Conservation (phyloP, 2,888 invertebrate genomes). For the Pseudolycoriella hygida region DNA sequence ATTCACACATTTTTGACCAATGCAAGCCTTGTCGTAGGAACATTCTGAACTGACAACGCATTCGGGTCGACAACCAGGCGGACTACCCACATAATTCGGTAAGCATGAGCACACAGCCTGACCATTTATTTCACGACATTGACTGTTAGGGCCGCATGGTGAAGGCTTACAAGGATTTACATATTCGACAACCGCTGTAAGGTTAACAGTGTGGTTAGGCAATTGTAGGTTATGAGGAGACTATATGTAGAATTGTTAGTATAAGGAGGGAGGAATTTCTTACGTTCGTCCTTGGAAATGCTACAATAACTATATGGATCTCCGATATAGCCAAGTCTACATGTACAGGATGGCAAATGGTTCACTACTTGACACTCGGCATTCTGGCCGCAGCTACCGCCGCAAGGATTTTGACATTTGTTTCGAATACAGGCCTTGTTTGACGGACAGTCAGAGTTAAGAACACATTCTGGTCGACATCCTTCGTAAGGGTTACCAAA, state of each 20-base stretch:
- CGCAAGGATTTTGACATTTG: conserved; percentile 66
- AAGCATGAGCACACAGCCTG: conserved; percentile 57
- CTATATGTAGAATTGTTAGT: neutral
- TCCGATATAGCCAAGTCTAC: conserved; percentile 39
- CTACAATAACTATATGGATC: conserved; percentile 57
- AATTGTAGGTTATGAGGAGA: too few species aligned
- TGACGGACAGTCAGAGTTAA: conserved; percentile 60
- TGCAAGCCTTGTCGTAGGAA: conserved; percentile 43
- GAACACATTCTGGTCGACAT: conserved; percentile 63
- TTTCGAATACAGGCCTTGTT: conserved; percentile 54
- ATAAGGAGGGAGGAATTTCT: conserved; percentile 13
- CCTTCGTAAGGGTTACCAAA: conserved; percentile 44
- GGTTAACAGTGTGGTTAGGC: too few species aligned
- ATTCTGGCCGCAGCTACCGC: conserved; percentile 53
- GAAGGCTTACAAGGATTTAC: conserved; percentile 54
- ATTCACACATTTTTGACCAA: conserved; percentile 49
- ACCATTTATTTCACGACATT: conserved; percentile 52
- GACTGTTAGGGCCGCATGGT: conserved; percentile 69
- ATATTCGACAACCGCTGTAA: conserved; percentile 17
- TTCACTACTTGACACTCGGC: conserved; percentile 58
- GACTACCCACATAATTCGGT: conserved; percentile 42
- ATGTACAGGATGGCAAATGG: conserved; percentile 51
- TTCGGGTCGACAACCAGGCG: conserved; percentile 55
- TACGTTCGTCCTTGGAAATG: conserved; percentile 12
- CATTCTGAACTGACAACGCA: conserved; percentile 58